These are phyloP conservation scores for Cinclus mexicanus DNA, from an alignment of 2,113 vertebrate genomes.

Conservation along the genomic window DNA sequence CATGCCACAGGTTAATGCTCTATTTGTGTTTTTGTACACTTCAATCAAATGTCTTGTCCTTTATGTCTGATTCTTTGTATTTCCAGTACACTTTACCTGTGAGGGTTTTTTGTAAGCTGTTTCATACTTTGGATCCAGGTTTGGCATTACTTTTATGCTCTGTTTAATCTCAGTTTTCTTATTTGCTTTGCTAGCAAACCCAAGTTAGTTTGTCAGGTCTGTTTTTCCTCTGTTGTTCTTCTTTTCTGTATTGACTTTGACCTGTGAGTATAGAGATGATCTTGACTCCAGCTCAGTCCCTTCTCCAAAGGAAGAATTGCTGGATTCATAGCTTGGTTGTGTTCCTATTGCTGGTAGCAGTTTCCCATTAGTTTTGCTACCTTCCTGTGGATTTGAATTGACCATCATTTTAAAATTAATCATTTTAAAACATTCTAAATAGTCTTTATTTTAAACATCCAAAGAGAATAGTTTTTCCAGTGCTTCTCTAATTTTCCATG, in stretches of 20 bases:
- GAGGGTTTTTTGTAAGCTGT: accelerated
- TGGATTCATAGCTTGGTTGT: not conserved
- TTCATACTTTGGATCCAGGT: not conserved
- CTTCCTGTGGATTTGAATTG: not conserved
- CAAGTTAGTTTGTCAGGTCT: not conserved
- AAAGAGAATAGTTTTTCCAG: not conserved
- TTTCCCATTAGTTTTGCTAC: not conserved
- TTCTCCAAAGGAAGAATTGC: not conserved
- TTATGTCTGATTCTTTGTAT: not conserved
- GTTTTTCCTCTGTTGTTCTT: not conserved
- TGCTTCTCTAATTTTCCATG: not conserved
- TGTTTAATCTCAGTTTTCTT: not conserved
- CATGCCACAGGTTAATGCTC: not conserved
- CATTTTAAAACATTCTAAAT: not conserved
- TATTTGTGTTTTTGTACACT: not conserved
- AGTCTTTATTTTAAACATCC: not conserved
- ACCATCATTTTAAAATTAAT: not conserved
- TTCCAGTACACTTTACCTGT: not conserved
- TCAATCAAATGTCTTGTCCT: not conserved
- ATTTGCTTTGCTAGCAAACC: not conserved
- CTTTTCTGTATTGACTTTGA: not conserved
- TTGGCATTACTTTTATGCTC: not conserved
- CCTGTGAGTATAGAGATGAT: not conserved
- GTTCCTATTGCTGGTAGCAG: not conserved
- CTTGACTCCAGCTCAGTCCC: not conserved